Evolutionary conservation across 1,140 invertebrate species (phyloP).

Genomic region (Sitodiplosis mosellana): DNA sequence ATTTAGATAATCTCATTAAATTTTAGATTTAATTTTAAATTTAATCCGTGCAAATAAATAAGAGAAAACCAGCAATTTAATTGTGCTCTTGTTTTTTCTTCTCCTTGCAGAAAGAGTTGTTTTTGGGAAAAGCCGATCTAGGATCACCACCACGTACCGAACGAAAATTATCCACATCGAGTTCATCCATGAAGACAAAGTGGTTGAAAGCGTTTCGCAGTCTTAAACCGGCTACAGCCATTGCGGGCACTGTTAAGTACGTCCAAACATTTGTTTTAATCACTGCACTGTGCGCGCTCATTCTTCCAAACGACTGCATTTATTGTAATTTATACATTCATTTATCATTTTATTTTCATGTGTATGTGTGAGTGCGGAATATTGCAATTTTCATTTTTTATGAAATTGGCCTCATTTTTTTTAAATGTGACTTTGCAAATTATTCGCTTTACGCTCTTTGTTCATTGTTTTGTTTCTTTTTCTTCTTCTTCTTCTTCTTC

Average conservation of each 20-base stretch:
- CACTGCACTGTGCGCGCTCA: not conserved
- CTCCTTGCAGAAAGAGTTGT: conserved; percentile 61
- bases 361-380: not conserved
- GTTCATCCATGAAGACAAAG: conserved; percentile 86
- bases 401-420: not conserved
- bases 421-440: not conserved
- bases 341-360: not conserved
- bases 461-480: not conserved
- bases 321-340: not conserved
- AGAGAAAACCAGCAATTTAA: too few species aligned
- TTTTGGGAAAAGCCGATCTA: conserved; percentile 52
- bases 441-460: not conserved
- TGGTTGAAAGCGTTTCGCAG: conserved; percentile 95
- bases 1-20: not conserved
- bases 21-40: not conserved
- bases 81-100: too few species aligned
- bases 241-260: conserved; percentile 35
- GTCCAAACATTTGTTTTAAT: conserved; percentile 10
- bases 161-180: conserved; percentile 70
- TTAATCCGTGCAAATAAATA: too few species aligned
- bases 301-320: not conserved
- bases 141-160: conserved; percentile 42
- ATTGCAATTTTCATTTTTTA: not conserved
- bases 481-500: too few species aligned
- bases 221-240: conserved; percentile 59